Evolutionary conservation across 2,888 invertebrate genomes (phyloP).

Genomic region (Hymenopus coronatus): DNA sequence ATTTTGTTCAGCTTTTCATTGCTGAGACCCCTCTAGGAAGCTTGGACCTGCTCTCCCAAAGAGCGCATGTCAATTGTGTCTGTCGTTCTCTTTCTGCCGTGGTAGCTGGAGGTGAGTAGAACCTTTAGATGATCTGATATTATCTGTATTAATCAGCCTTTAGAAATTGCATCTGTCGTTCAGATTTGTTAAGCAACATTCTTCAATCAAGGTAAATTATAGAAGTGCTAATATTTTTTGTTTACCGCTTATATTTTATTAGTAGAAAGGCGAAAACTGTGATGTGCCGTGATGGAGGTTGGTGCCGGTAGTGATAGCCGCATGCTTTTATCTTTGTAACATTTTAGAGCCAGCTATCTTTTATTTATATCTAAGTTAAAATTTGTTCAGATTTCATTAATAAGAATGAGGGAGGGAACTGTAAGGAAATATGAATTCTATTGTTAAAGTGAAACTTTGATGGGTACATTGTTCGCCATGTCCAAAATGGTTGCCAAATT

Average conservation of each 20-base stretch:
- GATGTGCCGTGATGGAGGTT: not conserved
- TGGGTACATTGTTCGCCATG: slow-evolving; percentile 26
- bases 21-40: slow-evolving; percentile 22
- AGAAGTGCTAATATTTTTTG: slow-evolving; percentile 5
- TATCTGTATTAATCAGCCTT: slow-evolving; percentile 23
- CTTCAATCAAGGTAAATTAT: not conserved
- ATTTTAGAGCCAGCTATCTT: not conserved
- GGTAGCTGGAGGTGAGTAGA: slow-evolving; percentile 44
- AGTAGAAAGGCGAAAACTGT: not conserved
- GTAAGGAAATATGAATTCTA: not conserved
- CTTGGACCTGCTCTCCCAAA: slow-evolving; percentile 1
- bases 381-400: not conserved
- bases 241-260: not conserved
- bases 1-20: slow-evolving; percentile 16
- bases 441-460: not conserved
- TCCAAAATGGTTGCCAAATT: slow-evolving; percentile 17
- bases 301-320: slow-evolving; percentile 29
- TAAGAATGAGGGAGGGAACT: not conserved
- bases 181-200: not conserved
- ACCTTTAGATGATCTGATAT: slow-evolving; percentile 21
- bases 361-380: too few relatives aligned
- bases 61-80: slow-evolving; percentile 38
- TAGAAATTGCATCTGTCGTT: slow-evolving; percentile 22
- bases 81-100: slow-evolving; percentile 44
- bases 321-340: slow-evolving; percentile 6